These are phyloP conservation scores for Oxygymnocypris stewartii DNA, from an alignment of 2,113 vertebrate species.

Conservation along the genomic window DNA sequence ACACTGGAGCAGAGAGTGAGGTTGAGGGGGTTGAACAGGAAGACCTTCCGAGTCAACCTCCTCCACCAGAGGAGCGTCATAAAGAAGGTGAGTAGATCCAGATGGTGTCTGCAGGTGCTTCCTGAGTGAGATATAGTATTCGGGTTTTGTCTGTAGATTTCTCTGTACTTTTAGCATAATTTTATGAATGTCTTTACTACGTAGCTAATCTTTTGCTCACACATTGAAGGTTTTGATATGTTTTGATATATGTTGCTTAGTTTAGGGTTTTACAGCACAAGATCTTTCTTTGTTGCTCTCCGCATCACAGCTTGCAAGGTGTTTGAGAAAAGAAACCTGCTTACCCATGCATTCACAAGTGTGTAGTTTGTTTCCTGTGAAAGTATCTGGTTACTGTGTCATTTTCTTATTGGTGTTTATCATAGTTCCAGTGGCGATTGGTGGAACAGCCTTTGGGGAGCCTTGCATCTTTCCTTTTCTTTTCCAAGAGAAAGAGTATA, in stretches of 20 bases:
- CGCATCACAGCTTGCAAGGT: background rate
- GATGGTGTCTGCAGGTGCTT: background rate
- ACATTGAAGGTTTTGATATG: background rate
- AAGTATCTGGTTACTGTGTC: slow-evolving; percentile 11
- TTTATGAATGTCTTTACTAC: background rate
- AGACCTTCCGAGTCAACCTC: slow-evolving; percentile 71
- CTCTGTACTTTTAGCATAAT: background rate
- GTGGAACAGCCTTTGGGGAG: slow-evolving; percentile 90
- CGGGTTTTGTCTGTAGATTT: background rate
- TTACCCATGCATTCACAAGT: background rate
- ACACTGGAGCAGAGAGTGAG: slow-evolving; percentile 32
- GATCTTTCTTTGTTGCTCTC: background rate
- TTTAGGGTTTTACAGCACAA: background rate
- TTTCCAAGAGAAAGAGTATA: slow-evolving; percentile 88
- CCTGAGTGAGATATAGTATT: background rate
- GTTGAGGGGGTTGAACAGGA: slow-evolving; percentile 69
- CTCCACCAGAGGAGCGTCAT: slow-evolving; percentile 62
- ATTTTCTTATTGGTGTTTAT: slow-evolving; percentile 26
- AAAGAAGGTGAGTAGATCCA: slow-evolving; percentile 65
- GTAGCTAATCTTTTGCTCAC: background rate
- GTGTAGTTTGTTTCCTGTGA: slow-evolving; percentile 1
- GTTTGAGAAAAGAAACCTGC: background rate
- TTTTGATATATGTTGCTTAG: background rate
- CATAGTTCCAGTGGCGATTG: slow-evolving; percentile 86
- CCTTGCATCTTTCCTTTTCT: slow-evolving; percentile 91